A percentile compares a stretch with the other conserved stretches of the same genome.
phyloP scores from a whole-genome alignment of 2,888 invertebrate species.

The Zelleria hepariella region DNA sequence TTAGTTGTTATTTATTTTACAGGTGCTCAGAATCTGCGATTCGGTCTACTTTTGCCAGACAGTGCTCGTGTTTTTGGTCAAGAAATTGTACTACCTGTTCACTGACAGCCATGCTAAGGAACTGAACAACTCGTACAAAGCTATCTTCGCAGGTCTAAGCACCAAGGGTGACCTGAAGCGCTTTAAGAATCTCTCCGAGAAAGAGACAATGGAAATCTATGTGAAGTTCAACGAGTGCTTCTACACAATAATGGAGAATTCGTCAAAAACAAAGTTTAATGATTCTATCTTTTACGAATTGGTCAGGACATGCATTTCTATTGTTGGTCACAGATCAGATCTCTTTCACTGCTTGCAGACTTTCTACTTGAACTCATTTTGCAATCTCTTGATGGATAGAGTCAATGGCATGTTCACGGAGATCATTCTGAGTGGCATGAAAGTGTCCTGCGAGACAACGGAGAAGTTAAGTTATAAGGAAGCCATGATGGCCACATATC shows the following conservation, averaged over 20 bases:
- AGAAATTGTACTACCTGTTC: conserved; percentile 43
- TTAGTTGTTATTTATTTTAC: neutral
- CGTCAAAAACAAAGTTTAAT: conserved; percentile 31
- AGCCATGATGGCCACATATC: conserved; percentile 34
- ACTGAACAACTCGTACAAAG: conserved; percentile 25
- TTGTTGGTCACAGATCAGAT: conserved; percentile 34
- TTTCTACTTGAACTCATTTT: conserved; percentile 40
- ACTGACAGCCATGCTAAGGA: conserved; percentile 27
- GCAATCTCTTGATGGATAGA: conserved; percentile 31
- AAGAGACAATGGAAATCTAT: conserved; percentile 34
- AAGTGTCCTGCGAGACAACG: conserved; percentile 31
- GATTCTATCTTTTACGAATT: conserved; percentile 23
- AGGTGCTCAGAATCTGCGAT: conserved; percentile 36
- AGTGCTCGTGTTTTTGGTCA: conserved; percentile 36
- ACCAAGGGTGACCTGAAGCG: conserved; percentile 27
- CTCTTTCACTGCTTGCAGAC: conserved; percentile 45
- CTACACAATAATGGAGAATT: conserved; percentile 41
- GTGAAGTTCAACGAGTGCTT: conserved; percentile 45
- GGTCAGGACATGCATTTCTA: conserved; percentile 22
- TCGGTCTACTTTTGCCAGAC: conserved; percentile 35
- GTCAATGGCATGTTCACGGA: conserved; percentile 22
- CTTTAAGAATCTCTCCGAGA: conserved; percentile 31
- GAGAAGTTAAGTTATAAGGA: conserved; percentile 35
- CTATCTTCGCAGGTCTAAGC: conserved; percentile 35
- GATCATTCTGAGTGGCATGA: conserved; percentile 30